These are phyloP conservation scores for Glaucomys volans DNA, from an alignment of 2,113 vertebrate genomes.

Conservation along the genomic window DNA sequence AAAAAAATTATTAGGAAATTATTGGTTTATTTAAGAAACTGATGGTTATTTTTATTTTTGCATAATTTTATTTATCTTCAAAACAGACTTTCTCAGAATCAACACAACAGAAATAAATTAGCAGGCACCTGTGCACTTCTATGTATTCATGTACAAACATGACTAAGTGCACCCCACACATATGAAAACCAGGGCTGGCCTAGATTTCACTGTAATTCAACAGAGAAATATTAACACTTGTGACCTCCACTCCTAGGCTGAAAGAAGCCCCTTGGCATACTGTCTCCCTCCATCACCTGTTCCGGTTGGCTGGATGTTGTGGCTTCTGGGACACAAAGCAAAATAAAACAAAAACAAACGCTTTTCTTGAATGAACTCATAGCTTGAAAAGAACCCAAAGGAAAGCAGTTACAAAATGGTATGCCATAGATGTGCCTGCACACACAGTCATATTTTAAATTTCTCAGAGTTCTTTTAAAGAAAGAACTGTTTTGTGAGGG, in stretches of 20 bases:
- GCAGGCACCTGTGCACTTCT: neutral
- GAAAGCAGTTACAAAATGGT: slow-evolving; percentile 57
- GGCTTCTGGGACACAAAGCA: slow-evolving; percentile 48
- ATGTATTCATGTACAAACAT: slow-evolving; percentile 66
- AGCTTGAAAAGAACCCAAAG: slow-evolving; percentile 36
- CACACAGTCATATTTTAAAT: neutral
- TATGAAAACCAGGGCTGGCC: slow-evolving; percentile 65
- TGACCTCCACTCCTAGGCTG: neutral
- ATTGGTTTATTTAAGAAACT: slow-evolving; percentile 45
- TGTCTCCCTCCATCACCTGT: slow-evolving; percentile 57
- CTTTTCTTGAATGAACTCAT: slow-evolving; percentile 62
- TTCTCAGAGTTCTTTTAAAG: slow-evolving; percentile 3
- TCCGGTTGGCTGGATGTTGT: slow-evolving; percentile 53
- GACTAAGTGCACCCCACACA: slow-evolving; percentile 69
- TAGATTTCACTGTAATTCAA: slow-evolving; percentile 71
- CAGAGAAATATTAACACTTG: slow-evolving; percentile 50
- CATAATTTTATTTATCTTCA: slow-evolving; percentile 64
- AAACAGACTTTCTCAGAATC: slow-evolving; percentile 35
- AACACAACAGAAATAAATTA: slow-evolving; percentile 17
- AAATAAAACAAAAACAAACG: slow-evolving; percentile 64
- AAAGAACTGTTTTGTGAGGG: neutral
- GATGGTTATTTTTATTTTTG: slow-evolving; percentile 50
- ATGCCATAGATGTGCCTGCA: neutral
- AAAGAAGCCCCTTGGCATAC: slow-evolving; percentile 62
- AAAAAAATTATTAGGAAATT: slow-evolving; percentile 15